Evolutionary conservation across 2,797 vertebrate genomes (phyloP).

Genomic region (Phalanger gymnotis): DNA sequence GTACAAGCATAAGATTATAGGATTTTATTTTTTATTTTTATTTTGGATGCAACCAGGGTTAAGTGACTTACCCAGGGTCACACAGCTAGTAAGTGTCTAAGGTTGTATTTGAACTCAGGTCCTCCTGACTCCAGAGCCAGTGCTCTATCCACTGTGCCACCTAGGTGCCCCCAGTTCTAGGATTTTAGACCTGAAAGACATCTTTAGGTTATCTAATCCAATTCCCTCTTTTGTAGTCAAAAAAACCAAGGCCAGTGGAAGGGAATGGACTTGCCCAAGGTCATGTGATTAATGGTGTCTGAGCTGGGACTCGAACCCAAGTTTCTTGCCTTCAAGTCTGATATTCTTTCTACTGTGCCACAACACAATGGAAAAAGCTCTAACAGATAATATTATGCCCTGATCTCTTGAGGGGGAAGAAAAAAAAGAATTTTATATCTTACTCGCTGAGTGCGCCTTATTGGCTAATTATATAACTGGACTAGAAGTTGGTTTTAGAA

Average conservation of each 20-base stretch:
- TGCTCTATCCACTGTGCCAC: background rate
- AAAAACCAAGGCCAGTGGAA: background rate
- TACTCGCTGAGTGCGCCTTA: conserved; percentile 37
- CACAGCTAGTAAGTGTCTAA: background rate
- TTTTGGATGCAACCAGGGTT: background rate
- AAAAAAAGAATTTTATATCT: conserved; percentile 1
- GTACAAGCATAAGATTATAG: background rate
- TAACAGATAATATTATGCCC: conserved; percentile 54
- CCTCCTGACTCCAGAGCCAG: background rate
- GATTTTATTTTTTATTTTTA: background rate
- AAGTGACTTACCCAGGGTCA: background rate
- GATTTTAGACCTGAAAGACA: background rate
- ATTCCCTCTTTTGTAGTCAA: background rate
- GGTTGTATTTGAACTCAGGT: background rate
- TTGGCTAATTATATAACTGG: conserved; percentile 67
- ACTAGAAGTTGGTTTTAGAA: conserved; percentile 70
- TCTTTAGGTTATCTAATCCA: background rate
- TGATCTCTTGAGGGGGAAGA: conserved; percentile 61
- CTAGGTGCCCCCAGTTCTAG: background rate
- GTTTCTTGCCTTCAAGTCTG: background rate
- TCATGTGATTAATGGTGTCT: background rate
- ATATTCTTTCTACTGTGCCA: background rate
- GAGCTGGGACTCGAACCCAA: background rate
- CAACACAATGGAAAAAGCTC: background rate
- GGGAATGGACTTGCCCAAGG: background rate